Evolutionary conservation across 2,888 invertebrate genomes (phyloP), one percentile per base, ranked within the genome.

Genomic region (Perizoma affinitatum): DNA sequence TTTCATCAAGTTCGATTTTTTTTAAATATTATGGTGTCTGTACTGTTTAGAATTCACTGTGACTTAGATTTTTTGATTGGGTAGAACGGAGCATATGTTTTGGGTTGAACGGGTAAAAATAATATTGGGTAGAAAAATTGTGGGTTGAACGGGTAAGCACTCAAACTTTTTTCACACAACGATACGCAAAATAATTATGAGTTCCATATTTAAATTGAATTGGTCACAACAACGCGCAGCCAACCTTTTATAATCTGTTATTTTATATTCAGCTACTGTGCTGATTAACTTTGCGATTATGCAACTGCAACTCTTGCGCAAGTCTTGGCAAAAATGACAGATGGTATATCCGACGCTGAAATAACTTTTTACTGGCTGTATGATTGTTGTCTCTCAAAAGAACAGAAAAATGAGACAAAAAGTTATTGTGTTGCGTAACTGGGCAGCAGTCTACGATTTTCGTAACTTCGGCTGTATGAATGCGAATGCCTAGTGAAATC

Each of bases 221-320:
- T 81, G 83, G 84, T 82, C 83, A 80, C 63, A 61, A 48, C 49
- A 22, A 48, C 49, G 11, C 38, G 4, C 57, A 58, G 56, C 55
- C 73, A 70, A 66, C 61, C 72, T 78, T 76, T 78, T 80, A 72
- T 68, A 69, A 52, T 41, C 38, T 51, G 36, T 64, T 51, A 47
- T 61, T 56, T 57, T 58, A 42, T 57, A 61, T 57, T 70, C 68
- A 64, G 71, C 72, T 73, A 72, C 73, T 71, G 63, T 68, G 80
- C 76, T 82, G 78, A 79, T 82, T 80, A 83, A 81, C 80, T 74
- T 69, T 65, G 67, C 74, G 73, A 76, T 86, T 84, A 80, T 86
- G 84, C 84, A 86, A 83, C 80, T 82, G 79, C 82, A 83, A 63
- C 71, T 71, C 73, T 89, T 87, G 73, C 76, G 82, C 79, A 90